These are phyloP conservation scores for Rhabdomys dilectus DNA, from an alignment of 2,113 vertebrate genomes.

Conservation along the genomic window DNA sequence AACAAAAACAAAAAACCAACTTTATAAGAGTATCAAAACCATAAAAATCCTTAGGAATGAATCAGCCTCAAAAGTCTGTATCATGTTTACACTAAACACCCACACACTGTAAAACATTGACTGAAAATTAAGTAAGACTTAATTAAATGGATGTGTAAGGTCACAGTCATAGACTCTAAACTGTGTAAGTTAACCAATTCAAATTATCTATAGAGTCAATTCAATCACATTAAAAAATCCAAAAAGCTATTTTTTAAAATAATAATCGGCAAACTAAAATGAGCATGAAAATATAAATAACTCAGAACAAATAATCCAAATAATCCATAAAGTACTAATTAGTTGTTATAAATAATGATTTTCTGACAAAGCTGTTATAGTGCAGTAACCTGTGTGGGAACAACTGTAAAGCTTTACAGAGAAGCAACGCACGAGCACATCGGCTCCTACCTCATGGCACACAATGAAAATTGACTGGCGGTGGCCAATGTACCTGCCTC, in stretches of 20 bases:
- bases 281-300: neutral
- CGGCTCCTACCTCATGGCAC: neutral
- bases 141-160: neutral
- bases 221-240: neutral
- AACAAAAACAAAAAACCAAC: no score
- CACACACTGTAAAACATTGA: neutral
- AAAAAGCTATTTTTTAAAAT: neutral
- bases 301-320: neutral
- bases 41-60: neutral
- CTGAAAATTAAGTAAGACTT: neutral
- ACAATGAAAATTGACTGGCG: neutral
- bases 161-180: neutral
- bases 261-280: neutral
- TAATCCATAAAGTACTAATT: neutral
- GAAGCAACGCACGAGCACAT: neutral
- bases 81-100: neutral
- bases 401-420: neutral
- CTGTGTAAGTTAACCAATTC: neutral
- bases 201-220: neutral
- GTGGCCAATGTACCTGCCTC: neutral
- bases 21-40: neutral
- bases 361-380: neutral
- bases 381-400: neutral
- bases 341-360: no score
- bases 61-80: neutral